These are phyloP conservation scores for Sphinx pinastri DNA, from an alignment of 2,888 invertebrate genomes.

Conservation along the genomic window DNA sequence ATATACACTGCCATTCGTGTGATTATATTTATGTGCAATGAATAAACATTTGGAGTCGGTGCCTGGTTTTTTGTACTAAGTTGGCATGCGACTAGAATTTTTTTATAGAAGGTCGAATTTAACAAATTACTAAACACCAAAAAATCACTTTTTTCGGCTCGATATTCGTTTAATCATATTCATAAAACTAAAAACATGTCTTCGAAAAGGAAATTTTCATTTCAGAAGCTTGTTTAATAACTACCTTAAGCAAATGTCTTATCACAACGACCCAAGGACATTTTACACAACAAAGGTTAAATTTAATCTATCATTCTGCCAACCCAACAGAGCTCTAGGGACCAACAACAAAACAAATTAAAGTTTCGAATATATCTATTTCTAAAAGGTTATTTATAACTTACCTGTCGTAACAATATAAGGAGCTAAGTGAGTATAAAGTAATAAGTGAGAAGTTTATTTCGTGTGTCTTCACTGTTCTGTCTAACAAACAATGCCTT, in stretches of 20 bases:
- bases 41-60: too few relatives aligned
- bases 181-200: background rate
- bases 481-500: background rate
- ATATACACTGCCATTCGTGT: too few relatives aligned
- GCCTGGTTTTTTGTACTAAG: too few relatives aligned
- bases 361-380: background rate
- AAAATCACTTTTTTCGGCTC: background rate
- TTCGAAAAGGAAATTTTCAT: background rate
- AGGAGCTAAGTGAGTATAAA: background rate
- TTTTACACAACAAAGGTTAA: conserved; percentile 65
- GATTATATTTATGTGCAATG: too few relatives aligned
- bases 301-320: conserved; percentile 61
- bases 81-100: too few relatives aligned
- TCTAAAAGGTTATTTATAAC: conserved; percentile 14
- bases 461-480: background rate
- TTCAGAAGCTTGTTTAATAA: background rate
- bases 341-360: conserved; percentile 38
- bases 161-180: background rate
- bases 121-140: background rate
- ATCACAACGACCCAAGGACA: conserved; percentile 47
- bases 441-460: background rate
- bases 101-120: background rate
- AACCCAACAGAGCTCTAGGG: conserved; percentile 58
- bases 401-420: conserved; percentile 7
- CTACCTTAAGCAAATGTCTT: conserved; percentile 30